phyloP scores from a whole-genome alignment of 2,888 invertebrate genomes.

The Troides helena region DNA sequence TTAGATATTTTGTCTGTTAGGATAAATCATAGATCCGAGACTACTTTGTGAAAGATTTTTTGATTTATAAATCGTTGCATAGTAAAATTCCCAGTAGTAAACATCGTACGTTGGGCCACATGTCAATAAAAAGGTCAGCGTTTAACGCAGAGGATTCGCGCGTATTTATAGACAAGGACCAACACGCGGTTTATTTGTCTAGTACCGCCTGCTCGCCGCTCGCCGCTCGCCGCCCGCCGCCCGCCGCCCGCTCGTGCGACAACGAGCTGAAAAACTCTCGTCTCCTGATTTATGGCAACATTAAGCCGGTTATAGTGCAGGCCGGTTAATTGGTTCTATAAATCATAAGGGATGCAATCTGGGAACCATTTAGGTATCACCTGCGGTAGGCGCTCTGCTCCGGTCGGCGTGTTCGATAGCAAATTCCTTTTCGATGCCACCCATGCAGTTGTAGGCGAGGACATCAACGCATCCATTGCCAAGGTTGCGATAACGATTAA shows the following conservation, averaged over 20 bases:
- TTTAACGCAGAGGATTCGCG: conserved; percentile 52
- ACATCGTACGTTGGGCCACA: too few relatives aligned
- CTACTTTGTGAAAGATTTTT: too few relatives aligned
- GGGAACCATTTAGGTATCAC: not conserved
- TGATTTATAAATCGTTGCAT: too few relatives aligned
- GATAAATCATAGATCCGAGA: too few relatives aligned
- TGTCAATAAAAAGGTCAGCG: conserved; percentile 59
- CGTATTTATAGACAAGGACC: conserved; percentile 67
- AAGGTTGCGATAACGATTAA: too few relatives aligned
- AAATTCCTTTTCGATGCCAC: too few relatives aligned
- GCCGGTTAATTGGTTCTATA: conserved; percentile 14
- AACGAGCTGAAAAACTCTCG: conserved; percentile 20
- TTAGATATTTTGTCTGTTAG: too few relatives aligned
- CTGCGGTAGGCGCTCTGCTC: too few relatives aligned
- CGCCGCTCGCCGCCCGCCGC: conserved; percentile 30
- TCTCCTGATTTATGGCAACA: conserved; percentile 30
- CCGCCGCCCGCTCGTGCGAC: conserved; percentile 45
- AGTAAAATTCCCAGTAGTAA: too few relatives aligned
- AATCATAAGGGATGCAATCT: conserved; percentile 8
- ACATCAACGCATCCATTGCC: too few relatives aligned
- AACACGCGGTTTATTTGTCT: conserved; percentile 67
- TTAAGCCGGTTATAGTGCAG: conserved; percentile 30
- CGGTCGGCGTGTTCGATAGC: too few relatives aligned
- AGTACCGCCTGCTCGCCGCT: conserved; percentile 49
- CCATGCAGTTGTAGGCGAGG: too few relatives aligned